Percentiles rank a stretch among this genome's conserved stretches.
phyloP scores from a whole-genome alignment of 2,797 vertebrate species.

The Galagoides demidoff region DNA sequence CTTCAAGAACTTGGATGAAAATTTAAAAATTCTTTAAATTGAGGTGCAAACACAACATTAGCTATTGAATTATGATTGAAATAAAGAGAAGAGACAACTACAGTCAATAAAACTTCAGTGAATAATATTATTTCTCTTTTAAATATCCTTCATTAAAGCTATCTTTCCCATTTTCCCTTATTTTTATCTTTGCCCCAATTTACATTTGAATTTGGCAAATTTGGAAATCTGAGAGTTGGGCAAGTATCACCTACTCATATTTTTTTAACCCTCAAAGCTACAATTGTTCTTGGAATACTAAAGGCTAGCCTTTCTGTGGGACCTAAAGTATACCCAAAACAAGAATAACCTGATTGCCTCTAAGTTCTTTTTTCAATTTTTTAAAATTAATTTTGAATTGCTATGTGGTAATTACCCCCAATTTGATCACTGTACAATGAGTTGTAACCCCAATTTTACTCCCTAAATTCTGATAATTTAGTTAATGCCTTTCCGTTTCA shows the following conservation, averaged over 20 bases:
- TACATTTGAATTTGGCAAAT: neutral
- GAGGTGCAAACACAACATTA: neutral
- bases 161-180: neutral
- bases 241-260: neutral
- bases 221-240: neutral
- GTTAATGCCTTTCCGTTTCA: neutral
- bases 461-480: neutral
- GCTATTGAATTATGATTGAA: neutral
- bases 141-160: neutral
- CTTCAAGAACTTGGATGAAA: neutral
- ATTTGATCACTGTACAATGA: neutral
- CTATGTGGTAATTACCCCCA: neutral
- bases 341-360: neutral
- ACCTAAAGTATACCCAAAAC: neutral
- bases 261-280: neutral
- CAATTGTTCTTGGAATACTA: neutral
- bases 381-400: neutral
- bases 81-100: neutral
- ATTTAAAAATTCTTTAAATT: neutral
- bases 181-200: neutral
- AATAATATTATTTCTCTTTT: neutral
- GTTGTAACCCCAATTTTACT: no score
- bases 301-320: neutral
- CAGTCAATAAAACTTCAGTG: neutral
- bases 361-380: neutral